A percentile compares a stretch with the other conserved stretches of the same genome.
Conservation (phyloP, 2,113 vertebrate species). For the Dissostichus mawsoni region DNA sequence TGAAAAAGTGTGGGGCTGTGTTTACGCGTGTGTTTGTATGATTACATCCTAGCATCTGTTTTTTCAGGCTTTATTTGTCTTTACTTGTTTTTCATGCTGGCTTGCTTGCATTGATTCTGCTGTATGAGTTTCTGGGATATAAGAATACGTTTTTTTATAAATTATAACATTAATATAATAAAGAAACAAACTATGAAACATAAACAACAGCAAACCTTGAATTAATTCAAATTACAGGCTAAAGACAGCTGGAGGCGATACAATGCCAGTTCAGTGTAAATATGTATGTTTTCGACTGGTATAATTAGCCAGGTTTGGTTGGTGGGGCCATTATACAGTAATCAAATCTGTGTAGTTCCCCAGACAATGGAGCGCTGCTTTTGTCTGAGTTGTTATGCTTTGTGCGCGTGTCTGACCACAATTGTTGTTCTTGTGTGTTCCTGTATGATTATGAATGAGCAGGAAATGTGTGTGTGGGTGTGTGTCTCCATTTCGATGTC, state of each 20-base stretch:
- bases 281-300: too few relatives aligned
- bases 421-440: constrained; percentile 22
- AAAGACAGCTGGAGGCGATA: too few relatives aligned
- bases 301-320: constrained; percentile 32
- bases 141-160: too few relatives aligned
- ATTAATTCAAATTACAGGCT: too few relatives aligned
- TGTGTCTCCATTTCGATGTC: constrained; percentile 13
- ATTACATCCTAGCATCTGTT: constrained; percentile 8
- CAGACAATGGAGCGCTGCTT: constrained; percentile 40
- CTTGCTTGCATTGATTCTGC: constrained; percentile 3
- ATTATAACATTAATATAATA: too few relatives aligned
- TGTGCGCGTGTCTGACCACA: constrained; percentile 6
- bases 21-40: not conserved
- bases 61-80: not conserved
- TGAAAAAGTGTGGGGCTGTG: not conserved
- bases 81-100: not conserved
- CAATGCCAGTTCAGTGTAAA: too few relatives aligned
- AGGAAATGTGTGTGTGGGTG: constrained; percentile 23
- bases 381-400: constrained; percentile 3
- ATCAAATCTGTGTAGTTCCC: constrained; percentile 46
- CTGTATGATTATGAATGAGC: constrained; percentile 57
- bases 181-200: too few relatives aligned
- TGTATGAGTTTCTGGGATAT: constrained; percentile 6
- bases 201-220: too few relatives aligned
- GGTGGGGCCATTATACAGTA: constrained; percentile 62